A percentile compares a stretch with the other conserved stretches of the same genome.
Evolutionary conservation across 2,888 invertebrate genomes (phyloP).

Genomic region (Apamea monoglypha): DNA sequence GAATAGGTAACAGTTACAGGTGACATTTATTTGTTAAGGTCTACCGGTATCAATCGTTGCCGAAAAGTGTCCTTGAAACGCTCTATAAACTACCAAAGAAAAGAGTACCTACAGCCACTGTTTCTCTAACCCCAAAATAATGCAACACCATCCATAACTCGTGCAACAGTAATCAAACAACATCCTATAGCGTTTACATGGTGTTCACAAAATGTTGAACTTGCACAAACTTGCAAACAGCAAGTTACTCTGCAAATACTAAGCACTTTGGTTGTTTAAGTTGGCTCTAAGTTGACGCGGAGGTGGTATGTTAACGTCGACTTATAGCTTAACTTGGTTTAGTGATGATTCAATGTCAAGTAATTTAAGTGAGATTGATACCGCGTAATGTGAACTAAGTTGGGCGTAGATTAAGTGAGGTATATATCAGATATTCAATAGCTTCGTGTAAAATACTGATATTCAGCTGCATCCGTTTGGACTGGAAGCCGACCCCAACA

Average conservation of each 20-base stretch:
- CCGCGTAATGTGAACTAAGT: not conserved
- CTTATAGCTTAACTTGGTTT: slow-evolving; percentile 5
- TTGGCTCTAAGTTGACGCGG: slow-evolving; percentile 33
- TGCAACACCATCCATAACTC: slow-evolving; percentile 3
- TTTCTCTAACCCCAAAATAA: not conserved
- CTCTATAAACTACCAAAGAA: too few relatives aligned
- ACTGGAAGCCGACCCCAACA: too few relatives aligned
- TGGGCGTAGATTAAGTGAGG: not conserved
- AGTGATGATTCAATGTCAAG: slow-evolving; percentile 9
- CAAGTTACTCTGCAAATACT: slow-evolving; percentile 13
- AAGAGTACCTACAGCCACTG: too few relatives aligned
- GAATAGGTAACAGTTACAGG: too few relatives aligned
- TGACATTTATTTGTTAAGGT: too few relatives aligned
- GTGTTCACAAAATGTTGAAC: slow-evolving; percentile 30
- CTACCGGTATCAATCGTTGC: too few relatives aligned
- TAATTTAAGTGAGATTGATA: slow-evolving; percentile 21
- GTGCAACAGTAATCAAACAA: slow-evolving; percentile 12
- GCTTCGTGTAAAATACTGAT: too few relatives aligned
- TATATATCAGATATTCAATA: too few relatives aligned
- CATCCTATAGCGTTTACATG: slow-evolving; percentile 35
- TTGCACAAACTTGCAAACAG: slow-evolving; percentile 38
- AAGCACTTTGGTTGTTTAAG: slow-evolving; percentile 28
- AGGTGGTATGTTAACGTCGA: slow-evolving; percentile 11
- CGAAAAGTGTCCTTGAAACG: too few relatives aligned
- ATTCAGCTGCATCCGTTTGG: too few relatives aligned